These are phyloP conservation scores for Ariolimax columbianus DNA, from an alignment of 2,888 invertebrate species.

Conservation along the genomic window DNA sequence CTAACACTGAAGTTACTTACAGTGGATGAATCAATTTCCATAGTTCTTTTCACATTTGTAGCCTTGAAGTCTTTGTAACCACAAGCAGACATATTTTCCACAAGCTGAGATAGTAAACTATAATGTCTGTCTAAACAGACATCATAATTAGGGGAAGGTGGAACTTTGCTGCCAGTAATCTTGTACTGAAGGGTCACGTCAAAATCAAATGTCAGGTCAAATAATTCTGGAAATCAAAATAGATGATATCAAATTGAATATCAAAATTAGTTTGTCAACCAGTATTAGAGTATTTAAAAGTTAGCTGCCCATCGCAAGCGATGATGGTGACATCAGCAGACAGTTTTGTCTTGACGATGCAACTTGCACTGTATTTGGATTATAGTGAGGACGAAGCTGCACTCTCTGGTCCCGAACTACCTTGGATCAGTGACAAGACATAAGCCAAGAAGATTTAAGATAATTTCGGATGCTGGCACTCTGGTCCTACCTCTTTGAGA, in stretches of 20 bases:
- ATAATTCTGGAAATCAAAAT: slow-evolving; percentile 9
- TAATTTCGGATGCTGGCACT: no score
- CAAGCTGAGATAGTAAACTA: background rate
- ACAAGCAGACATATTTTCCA: slow-evolving; percentile 27
- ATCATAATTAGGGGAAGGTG: background rate
- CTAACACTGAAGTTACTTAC: background rate
- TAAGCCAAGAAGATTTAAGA: no score
- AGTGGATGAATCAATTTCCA: background rate
- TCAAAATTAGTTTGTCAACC: no score
- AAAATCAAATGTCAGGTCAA: slow-evolving; percentile 1
- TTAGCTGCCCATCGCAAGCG: no score
- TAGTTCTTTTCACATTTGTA: background rate
- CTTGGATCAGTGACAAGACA: no score
- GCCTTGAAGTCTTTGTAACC: slow-evolving; percentile 22
- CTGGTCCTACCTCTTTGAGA: no score
- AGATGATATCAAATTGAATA: background rate
- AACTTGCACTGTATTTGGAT: no score
- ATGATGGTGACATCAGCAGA: no score
- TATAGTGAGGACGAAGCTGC: no score
- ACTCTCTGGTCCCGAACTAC: no score
- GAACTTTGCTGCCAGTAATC: slow-evolving; percentile 1
- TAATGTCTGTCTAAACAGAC: background rate
- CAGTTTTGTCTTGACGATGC: no score
- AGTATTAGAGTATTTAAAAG: no score
- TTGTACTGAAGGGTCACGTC: slow-evolving; percentile 9